Evolutionary conservation across 2,113 vertebrate genomes (phyloP), one percentile per base, ranked within the genome.

Genomic region (Planiliza haematocheilus): DNA sequence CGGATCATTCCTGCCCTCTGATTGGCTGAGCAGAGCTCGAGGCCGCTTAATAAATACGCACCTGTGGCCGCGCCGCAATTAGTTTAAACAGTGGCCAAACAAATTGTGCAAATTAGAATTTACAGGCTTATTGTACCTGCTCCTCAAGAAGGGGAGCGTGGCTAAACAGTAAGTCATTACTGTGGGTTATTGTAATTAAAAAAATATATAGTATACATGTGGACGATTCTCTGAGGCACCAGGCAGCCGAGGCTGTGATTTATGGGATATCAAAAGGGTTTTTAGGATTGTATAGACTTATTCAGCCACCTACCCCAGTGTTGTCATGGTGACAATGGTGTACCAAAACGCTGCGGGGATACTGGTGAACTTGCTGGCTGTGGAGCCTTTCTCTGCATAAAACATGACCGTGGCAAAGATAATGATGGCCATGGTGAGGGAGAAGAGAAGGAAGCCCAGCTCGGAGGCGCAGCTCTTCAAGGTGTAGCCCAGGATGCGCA

Each of bases 401-500:
- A 99, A 99, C 98, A 99, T 99, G 64, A 99, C 98, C 1, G 98
- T 99, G n/a, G 98, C 98, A 79, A 99, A 99, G 90, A 99, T 99
- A 82, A 99, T 99, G 94, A 99, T 99, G 90, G 98, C 98, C 98
- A 99, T 99, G 50, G 98, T 99, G 85, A 99, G 96, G 2, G 98
- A 99, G 93, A 99, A 99, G 62, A 99, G 97, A 17, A 99, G 94
- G 92, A 99, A 99, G 91, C 98, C 98, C 91, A 99, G 87, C 83
- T 99, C 98, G 0, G 97, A 99, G 52, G 98, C 98, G 85, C 98
- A 99, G 45, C 98, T 99, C 95, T 99, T 99, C 75, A 99, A 89
- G 0, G 98, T 99, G 89, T 99, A 99, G 77, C 98, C 98, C 88
- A 99, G 93, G 89, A 99, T 99, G 80, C 98, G 96, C 86, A 99